Percentiles rank a stretch among this genome's conserved stretches.
phyloP scores from a whole-genome alignment of 2,113 vertebrate species.

The Prolemur simus region DNA sequence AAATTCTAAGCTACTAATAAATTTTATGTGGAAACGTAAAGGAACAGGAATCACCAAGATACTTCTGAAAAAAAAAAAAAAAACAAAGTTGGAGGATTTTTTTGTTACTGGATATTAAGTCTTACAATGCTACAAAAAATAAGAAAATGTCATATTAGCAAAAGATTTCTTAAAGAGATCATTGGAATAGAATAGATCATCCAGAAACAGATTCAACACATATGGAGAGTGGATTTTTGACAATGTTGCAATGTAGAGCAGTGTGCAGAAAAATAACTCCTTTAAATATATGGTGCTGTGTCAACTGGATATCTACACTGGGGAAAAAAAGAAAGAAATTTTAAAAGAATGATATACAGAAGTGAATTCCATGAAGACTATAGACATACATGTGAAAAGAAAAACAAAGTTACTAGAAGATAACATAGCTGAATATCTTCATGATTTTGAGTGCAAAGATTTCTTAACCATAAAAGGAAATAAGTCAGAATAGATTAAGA shows the following conservation, averaged over 20 bases:
- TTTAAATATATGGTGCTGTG: not conserved
- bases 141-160: not conserved
- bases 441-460: not conserved
- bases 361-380: not conserved
- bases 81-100: not conserved
- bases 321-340: not conserved
- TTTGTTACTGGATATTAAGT: not conserved
- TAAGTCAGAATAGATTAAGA: not conserved
- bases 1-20: not conserved
- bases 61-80: conserved; percentile 16
- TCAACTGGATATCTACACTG: not conserved
- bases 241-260: not conserved
- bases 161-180: not conserved
- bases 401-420: not conserved
- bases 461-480: not conserved
- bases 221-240: not conserved
- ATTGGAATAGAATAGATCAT: not conserved
- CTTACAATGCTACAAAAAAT: not conserved
- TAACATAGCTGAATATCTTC: not conserved
- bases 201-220: not conserved
- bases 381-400: not conserved
- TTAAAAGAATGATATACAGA: not conserved
- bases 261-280: not conserved
- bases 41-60: not conserved
- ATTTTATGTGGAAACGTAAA: not conserved